Evolutionary conservation across 2,113 vertebrate species (phyloP).

Genomic region (Mobula birostris): DNA sequence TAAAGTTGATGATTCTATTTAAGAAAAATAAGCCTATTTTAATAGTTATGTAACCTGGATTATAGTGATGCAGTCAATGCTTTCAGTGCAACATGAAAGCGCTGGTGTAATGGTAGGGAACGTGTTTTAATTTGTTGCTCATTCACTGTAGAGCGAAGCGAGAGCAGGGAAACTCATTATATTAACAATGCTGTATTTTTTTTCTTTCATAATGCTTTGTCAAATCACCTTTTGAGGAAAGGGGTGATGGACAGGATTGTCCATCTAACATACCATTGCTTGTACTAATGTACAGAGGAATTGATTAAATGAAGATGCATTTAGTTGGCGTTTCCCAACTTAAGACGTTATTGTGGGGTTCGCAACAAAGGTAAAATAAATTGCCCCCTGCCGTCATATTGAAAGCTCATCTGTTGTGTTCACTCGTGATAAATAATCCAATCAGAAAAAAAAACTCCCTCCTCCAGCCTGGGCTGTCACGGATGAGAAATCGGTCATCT

Average conservation of each 20-base stretch:
- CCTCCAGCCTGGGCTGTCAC: not conserved
- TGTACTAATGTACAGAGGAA: not conserved
- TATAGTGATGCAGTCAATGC: not conserved
- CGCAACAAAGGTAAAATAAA: not conserved
- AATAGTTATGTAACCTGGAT: slow-evolving; percentile 4
- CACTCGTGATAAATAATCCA: not conserved
- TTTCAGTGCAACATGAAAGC: not conserved
- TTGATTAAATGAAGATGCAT: not conserved
- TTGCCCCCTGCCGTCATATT: not conserved
- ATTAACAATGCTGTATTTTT: not conserved
- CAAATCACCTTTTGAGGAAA: not conserved
- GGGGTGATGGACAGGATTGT: not conserved
- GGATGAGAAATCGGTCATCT: not conserved
- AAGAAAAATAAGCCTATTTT: not conserved
- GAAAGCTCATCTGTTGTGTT: not conserved
- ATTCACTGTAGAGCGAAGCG: not conserved
- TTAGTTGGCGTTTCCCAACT: not conserved
- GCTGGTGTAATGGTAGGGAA: not conserved
- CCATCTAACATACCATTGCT: not conserved
- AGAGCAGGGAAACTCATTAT: not conserved
- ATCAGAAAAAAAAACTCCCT: not conserved
- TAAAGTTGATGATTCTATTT: not conserved
- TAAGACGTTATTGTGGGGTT: not conserved
- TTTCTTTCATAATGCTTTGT: not conserved
- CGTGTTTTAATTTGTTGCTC: not conserved